Conservation (phyloP, 1,140 invertebrate genomes). For the Aethina tumida region DNA sequence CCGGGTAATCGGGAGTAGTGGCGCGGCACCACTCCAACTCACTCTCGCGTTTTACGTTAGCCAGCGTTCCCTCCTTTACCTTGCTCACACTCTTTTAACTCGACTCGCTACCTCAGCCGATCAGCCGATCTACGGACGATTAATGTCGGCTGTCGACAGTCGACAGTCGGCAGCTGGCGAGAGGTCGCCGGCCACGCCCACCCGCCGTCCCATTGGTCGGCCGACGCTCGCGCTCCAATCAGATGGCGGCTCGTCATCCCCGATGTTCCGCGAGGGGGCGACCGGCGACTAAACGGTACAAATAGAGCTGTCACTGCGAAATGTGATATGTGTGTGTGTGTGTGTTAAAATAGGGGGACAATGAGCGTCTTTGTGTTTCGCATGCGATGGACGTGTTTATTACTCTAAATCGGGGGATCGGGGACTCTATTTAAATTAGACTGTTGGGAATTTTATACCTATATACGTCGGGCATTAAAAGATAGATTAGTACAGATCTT, state of each 20-base stretch:
- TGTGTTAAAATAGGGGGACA: no score
- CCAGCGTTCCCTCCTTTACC: conserved; percentile 23
- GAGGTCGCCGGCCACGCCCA: conserved; percentile 7
- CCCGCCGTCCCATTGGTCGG: conserved; percentile 5
- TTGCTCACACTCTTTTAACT: conserved; percentile 2
- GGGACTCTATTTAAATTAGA: no score
- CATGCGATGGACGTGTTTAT: no score
- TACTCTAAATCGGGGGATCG: no score
- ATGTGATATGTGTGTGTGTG: conserved; percentile 9
- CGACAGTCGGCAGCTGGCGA: conserved; percentile 3
- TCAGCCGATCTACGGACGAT: conserved; percentile 9
- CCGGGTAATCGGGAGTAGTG: conserved; percentile 21
- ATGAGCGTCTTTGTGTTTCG: no score
- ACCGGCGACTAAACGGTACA: conserved; percentile 9
- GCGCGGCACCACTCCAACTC: conserved; percentile 33
- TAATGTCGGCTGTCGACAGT: conserved; percentile 10
- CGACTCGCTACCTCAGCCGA: no score
- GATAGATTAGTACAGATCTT: no score
- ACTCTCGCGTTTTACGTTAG: conserved; percentile 30
- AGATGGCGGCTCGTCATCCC: conserved; percentile 7
- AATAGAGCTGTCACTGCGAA: conserved; percentile 16
- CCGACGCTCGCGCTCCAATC: conserved; percentile 5
- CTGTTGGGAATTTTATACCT: no score
- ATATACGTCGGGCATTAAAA: no score
- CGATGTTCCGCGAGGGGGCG: no score